Conservation (phyloP, 2,888 invertebrate species). For the Nemurella pictetii region DNA sequence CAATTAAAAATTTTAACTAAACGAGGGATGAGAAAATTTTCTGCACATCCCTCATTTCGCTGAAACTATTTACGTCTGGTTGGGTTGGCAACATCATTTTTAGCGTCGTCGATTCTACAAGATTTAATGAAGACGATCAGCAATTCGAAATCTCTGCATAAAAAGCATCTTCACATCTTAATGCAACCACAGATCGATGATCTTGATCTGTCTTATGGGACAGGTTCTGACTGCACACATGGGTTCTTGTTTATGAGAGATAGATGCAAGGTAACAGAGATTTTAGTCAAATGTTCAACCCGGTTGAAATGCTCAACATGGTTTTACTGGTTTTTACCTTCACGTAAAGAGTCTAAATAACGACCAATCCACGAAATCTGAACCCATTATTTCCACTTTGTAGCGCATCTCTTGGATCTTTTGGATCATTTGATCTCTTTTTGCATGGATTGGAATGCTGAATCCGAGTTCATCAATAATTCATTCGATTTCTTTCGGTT, state of each 20-base stretch:
- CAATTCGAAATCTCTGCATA: slow-evolving; percentile 43
- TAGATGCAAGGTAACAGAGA: slow-evolving; percentile 46
- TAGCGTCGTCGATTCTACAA: slow-evolving; percentile 46
- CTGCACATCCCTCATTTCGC: too few relatives aligned
- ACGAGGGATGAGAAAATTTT: too few relatives aligned
- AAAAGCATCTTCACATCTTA: slow-evolving; percentile 46
- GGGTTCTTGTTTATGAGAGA: slow-evolving; percentile 45
- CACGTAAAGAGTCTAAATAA: neutral
- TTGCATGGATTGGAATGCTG: neutral
- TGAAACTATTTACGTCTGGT: too few relatives aligned
- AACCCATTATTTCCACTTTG: neutral
- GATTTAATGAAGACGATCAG: slow-evolving; percentile 46
- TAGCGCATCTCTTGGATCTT: neutral
- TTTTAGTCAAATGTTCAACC: neutral
- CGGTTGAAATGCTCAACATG: too few relatives aligned
- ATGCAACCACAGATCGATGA: slow-evolving; percentile 45
- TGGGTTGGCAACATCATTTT: slow-evolving; percentile 27
- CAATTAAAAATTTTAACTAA: too few relatives aligned
- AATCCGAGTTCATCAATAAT: neutral
- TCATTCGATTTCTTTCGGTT: neutral
- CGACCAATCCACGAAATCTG: neutral
- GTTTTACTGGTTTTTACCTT: neutral
- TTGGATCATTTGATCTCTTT: neutral
- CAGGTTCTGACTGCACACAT: slow-evolving; percentile 45
- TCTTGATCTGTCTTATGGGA: slow-evolving; percentile 45